Conservation (phyloP, 2,113 vertebrate species). For the Ifrita kowaldi region DNA sequence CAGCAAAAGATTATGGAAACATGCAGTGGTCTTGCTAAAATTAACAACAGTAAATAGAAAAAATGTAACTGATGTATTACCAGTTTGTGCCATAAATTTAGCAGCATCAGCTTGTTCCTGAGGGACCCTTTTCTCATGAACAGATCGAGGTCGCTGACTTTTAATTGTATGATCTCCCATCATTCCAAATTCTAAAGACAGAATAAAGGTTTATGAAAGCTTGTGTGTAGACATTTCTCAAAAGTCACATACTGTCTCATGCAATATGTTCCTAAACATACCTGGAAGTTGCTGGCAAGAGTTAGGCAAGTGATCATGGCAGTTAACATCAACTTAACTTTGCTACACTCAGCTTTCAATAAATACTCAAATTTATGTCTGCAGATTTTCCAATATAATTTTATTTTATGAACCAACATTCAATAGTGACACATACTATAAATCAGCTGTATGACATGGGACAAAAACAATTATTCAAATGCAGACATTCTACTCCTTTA, state of each 20-base stretch:
- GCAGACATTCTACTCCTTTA: slow-evolving; percentile 37
- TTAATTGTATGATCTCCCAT: slow-evolving; percentile 99
- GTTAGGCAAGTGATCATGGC: slow-evolving; percentile 44
- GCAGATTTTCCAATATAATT: slow-evolving; percentile 49
- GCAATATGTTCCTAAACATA: slow-evolving; percentile 79
- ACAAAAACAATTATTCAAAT: slow-evolving; percentile 44
- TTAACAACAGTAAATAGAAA: slow-evolving; percentile 98
- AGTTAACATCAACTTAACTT: slow-evolving; percentile 62
- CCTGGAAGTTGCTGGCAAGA: slow-evolving; percentile 62
- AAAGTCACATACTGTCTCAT: slow-evolving; percentile 81
- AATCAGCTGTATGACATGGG: not conserved
- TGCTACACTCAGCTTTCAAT: slow-evolving; percentile 59
- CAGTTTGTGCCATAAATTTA: slow-evolving; percentile 99
- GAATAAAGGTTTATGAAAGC: slow-evolving; percentile 99
- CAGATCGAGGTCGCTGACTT: slow-evolving; percentile 99
- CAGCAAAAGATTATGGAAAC: slow-evolving; percentile 93
- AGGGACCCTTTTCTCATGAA: slow-evolving; percentile 99
- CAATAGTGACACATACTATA: slow-evolving; percentile 44
- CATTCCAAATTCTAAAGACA: slow-evolving; percentile 99
- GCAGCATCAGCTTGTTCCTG: slow-evolving; percentile 99
- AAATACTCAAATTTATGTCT: slow-evolving; percentile 48
- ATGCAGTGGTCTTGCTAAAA: slow-evolving; percentile 98
- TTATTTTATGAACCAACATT: slow-evolving; percentile 62
- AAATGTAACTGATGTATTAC: slow-evolving; percentile 99
- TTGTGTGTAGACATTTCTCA: slow-evolving; percentile 86